Evolutionary conservation across 1,140 invertebrate species (phyloP), one percentile per base, ranked within the genome.

Genomic region (Lepidurus packardi): DNA sequence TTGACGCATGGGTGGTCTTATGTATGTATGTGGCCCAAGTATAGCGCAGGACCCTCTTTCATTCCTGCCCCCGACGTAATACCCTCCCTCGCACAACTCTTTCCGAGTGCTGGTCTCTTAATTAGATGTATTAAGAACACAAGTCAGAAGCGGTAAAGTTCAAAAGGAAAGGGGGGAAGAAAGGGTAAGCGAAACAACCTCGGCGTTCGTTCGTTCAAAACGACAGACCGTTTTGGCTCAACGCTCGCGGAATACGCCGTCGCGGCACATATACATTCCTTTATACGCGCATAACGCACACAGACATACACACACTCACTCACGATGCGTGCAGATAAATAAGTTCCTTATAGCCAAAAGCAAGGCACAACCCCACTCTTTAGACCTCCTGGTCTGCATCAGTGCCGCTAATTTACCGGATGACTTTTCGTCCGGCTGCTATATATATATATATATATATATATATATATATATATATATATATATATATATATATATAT

Each of bases 381-480:
- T 13, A 65, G 21, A 65, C 53, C 53, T 65, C 53, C 16, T 65
- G 53, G 53, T 65, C 53, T 65, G 53, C 16, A 65, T 65, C 53
- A 65, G 53, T 65, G 53, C 53, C 53, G 53, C 53, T 65, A 65
- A 65, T 65, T 65, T 65, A 65, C 53, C 53, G 53, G 21, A 65
- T 65, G n/a, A 65, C 53, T 65, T 65, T 65, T 21, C 53, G 53
- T 65, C 53, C 53, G 53, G 53, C 53, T 65, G 53, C n/a, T 34
- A 2, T 34, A 34, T 34, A 34, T 34, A 34, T 34, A 34, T 34
- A 34, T 4, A 34, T 34, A 4, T 34, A 34, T 4, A 34, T 34
- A 34, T 34, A 34, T 34, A 34, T n/a, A n/a, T n/a, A n/a, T 34
- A 2, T 34, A 34, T 34, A 34, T 34, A 34, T 34, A 34, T 34